Evolutionary conservation across 2,888 invertebrate genomes (phyloP).

Genomic region (Acanthopleura granulata): DNA sequence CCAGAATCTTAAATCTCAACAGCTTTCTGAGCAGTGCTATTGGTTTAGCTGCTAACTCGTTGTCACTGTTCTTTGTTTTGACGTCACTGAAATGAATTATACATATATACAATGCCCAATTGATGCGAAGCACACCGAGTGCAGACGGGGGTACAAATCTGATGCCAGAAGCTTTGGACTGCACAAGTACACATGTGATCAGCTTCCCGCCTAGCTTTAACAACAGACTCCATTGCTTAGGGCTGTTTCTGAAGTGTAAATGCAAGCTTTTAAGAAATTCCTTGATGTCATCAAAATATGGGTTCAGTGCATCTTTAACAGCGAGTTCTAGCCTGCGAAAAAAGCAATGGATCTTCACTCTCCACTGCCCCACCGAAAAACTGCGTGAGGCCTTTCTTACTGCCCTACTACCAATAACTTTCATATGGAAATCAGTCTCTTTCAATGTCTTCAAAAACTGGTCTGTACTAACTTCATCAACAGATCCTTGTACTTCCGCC

Average conservation of each 20-base stretch:
- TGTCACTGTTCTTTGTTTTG: neutral
- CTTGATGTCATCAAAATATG: neutral
- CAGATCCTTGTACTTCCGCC: neutral
- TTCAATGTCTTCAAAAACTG: neutral
- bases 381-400: neutral
- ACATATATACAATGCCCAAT: neutral
- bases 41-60: neutral
- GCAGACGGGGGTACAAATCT: neutral
- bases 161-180: neutral
- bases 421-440: neutral
- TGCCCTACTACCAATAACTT: neutral
- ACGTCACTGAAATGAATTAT: slow-evolving; percentile 3
- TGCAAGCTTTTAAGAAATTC: neutral
- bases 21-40: slow-evolving; percentile 7
- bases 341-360: slow-evolving; percentile 5
- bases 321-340: slow-evolving; percentile 11
- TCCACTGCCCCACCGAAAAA: neutral
- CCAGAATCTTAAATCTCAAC: neutral
- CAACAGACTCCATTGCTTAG: neutral
- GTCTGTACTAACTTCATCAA: neutral
- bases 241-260: slow-evolving; percentile 14
- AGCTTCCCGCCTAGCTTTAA: neutral
- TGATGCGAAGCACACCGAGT: neutral
- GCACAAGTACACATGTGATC: neutral
- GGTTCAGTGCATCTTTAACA: neutral